Conservation (phyloP, 2,797 vertebrate species). For the Gymnodraco acuticeps region DNA sequence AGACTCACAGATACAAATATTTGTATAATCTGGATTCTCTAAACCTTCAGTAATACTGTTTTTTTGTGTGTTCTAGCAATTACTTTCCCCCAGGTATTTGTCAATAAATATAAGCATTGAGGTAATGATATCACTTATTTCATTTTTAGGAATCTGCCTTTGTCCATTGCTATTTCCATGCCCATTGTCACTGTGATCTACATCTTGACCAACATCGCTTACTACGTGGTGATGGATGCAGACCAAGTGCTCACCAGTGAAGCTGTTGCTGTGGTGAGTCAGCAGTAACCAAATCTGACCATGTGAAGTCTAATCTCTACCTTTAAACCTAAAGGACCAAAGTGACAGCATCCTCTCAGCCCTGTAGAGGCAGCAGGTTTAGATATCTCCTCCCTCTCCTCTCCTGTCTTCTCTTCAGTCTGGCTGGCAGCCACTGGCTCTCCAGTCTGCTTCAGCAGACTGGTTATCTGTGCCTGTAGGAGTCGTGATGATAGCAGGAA, state of each 20-base stretch:
- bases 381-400: constrained; percentile 47
- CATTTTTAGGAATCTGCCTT: constrained; percentile 82
- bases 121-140: background rate
- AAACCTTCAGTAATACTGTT: background rate
- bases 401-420: constrained; percentile 51
- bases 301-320: constrained; percentile 18
- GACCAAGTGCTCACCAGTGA: constrained; percentile 83
- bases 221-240: constrained; percentile 86
- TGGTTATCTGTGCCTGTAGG: constrained; percentile 36
- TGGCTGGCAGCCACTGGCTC: constrained; percentile 47
- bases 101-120: background rate
- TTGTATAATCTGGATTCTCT: background rate
- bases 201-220: constrained; percentile 89
- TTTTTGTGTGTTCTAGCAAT: background rate
- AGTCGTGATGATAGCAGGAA: constrained; percentile 54
- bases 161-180: constrained; percentile 90
- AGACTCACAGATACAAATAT: background rate
- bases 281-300: background rate
- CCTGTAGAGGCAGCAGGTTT: constrained; percentile 31
- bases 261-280: constrained; percentile 89
- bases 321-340: constrained; percentile 25
- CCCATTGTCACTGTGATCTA: constrained; percentile 89
- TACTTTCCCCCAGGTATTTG: background rate
- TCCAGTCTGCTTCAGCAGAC: constrained; percentile 28
- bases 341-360: constrained; percentile 64